Evolutionary conservation across 2,888 invertebrate species (phyloP).

Genomic region (Galeruca laticollis): DNA sequence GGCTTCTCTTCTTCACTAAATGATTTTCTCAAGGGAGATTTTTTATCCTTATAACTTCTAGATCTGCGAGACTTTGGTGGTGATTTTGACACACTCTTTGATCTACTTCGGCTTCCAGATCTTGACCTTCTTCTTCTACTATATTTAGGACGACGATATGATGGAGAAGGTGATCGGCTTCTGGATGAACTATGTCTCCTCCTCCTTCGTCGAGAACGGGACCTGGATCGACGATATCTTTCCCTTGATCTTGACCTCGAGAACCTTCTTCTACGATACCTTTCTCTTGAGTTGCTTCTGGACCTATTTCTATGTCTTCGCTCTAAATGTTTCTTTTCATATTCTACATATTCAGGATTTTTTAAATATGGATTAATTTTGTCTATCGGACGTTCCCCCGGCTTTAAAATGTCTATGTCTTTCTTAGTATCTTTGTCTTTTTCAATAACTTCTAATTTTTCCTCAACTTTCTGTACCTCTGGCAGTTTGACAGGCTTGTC

Average conservation of each 20-base stretch:
- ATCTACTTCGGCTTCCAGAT: conserved; percentile 39
- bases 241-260: conserved; percentile 51
- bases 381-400: conserved; percentile 50
- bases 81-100: conserved; percentile 48
- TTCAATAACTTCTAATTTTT: not conserved
- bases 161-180: conserved; percentile 42
- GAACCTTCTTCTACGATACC: conserved; percentile 44
- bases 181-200: conserved; percentile 46
- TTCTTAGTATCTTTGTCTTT: conserved; percentile 22
- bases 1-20: conserved; percentile 33
- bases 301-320: conserved; percentile 40
- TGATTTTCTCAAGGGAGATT: conserved; percentile 16
- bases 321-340: conserved; percentile 50
- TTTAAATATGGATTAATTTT: conserved; percentile 61
- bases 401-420: conserved; percentile 6
- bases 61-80: conserved; percentile 33
- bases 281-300: conserved; percentile 50
- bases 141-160: conserved; percentile 40
- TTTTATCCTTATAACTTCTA: conserved; percentile 33
- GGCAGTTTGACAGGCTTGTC: conserved; percentile 35
- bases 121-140: conserved; percentile 45
- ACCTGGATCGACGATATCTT: conserved; percentile 46
- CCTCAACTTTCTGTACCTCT: conserved; percentile 23
- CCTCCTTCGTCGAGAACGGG: conserved; percentile 49
- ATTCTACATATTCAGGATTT: conserved; percentile 59